phyloP scores from a whole-genome alignment of 2,797 vertebrate species.

The Hoplostethus atlanticus region DNA sequence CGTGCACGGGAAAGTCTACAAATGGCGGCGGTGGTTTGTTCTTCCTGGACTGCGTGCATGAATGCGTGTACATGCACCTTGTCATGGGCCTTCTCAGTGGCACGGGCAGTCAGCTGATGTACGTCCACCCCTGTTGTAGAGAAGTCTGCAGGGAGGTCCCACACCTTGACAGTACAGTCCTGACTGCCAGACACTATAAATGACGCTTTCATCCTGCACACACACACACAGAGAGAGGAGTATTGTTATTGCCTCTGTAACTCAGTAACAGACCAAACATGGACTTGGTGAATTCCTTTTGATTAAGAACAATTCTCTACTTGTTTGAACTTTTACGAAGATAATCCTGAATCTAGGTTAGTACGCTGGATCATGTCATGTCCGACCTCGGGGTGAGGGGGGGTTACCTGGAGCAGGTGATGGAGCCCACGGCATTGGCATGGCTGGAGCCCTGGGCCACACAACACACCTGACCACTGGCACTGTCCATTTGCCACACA shows the following conservation, averaged over 20 bases:
- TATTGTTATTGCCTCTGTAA: no score
- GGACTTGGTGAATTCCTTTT: no score
- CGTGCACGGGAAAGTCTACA: background rate
- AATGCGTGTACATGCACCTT: slow-evolving; percentile 77
- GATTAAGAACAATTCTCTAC: background rate
- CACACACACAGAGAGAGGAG: no score
- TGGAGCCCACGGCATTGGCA: slow-evolving; percentile 88
- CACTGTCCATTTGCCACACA: slow-evolving; percentile 90
- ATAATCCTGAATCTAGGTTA: no score
- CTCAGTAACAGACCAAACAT: no score
- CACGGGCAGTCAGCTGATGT: slow-evolving; percentile 77
- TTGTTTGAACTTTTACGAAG: background rate
- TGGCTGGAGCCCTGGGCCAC: slow-evolving; percentile 91
- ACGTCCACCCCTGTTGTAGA: slow-evolving; percentile 46
- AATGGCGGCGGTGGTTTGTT: background rate
- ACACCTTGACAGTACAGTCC: slow-evolving; percentile 95
- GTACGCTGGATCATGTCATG: background rate
- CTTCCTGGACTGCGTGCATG: background rate
- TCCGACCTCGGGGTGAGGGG: background rate
- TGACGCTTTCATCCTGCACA: slow-evolving; percentile 86
- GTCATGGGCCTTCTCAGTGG: slow-evolving; percentile 91
- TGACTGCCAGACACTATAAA: slow-evolving; percentile 95
- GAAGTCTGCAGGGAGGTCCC: slow-evolving; percentile 87
- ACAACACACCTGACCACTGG: slow-evolving; percentile 85
- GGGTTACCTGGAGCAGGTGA: slow-evolving; percentile 93